Conservation (phyloP, 2,113 vertebrate species). For the Delphinus delphis region DNA sequence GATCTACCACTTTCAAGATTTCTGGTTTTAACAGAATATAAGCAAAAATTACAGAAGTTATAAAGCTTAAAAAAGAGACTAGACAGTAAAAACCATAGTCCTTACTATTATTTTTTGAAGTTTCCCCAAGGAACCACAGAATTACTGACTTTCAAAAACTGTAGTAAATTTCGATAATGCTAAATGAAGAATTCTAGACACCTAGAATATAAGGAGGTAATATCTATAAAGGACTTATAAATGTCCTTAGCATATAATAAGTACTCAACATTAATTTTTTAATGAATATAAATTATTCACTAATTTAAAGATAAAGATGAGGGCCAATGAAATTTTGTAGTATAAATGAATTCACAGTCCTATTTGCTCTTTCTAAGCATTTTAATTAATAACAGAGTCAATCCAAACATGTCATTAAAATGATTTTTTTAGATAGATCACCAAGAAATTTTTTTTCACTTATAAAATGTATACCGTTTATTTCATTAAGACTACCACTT, state of each 20-base stretch:
- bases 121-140: not conserved
- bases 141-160: conserved; percentile 42
- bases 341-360: not conserved
- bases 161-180: not conserved
- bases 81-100: not conserved
- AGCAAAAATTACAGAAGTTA: conserved; percentile 10
- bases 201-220: not conserved
- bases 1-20: conserved; percentile 8
- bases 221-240: not conserved
- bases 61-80: conserved; percentile 6
- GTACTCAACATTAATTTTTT: conserved; percentile 10
- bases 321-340: not conserved
- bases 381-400: conserved; percentile 7
- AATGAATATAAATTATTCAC: conserved; percentile 11
- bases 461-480: not conserved
- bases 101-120: not conserved
- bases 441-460: not conserved
- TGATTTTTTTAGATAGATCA: not conserved
- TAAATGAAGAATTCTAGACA: conserved; percentile 22
- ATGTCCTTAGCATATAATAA: not conserved
- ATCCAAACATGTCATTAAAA: not conserved
- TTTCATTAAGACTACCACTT: conserved; percentile 1
- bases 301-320: conserved; percentile 44
- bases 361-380: conserved; percentile 31
- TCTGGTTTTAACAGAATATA: conserved; percentile 40